Conservation (phyloP, 2,888 invertebrate species). For the Eumerus sabulonum region DNA sequence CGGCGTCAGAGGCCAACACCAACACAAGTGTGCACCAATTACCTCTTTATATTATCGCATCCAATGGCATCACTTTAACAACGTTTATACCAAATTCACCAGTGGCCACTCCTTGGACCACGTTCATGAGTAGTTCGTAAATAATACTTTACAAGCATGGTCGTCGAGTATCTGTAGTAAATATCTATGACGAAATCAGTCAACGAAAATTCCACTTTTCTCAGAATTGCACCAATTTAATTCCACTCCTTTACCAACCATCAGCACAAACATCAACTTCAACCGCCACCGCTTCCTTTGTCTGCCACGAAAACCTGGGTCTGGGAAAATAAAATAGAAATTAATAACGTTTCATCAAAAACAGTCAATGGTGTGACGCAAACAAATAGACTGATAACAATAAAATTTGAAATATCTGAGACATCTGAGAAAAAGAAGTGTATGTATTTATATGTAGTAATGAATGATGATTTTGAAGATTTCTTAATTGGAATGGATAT, state of each 20-base stretch:
- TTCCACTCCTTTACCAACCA: constrained; percentile 15
- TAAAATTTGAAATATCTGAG: no score
- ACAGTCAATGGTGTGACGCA: no score
- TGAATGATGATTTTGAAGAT: no score
- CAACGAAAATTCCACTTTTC: constrained; percentile 63
- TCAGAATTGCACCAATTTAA: constrained; percentile 63
- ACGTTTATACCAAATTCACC: constrained; percentile 24
- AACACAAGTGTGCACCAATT: no score
- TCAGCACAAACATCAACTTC: no score
- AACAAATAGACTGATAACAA: no score
- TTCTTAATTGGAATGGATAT: no score
- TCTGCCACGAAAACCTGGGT: constrained; percentile 43
- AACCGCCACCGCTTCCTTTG: constrained; percentile 31
- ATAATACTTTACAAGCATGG: constrained; percentile 1
- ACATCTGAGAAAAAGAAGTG: no score
- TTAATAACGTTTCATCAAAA: no score
- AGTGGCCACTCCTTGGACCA: constrained; percentile 49
- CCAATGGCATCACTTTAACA: constrained; percentile 50
- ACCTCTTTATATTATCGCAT: constrained; percentile 27
- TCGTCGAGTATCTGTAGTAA: constrained; percentile 47
- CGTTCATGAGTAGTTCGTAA: background rate
- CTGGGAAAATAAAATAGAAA: no score
- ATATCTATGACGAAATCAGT: constrained; percentile 62
- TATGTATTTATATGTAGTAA: no score
- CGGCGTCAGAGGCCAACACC: no score